A percentile compares a stretch with the other conserved stretches of the same genome.
Evolutionary conservation across 2,113 vertebrate species (phyloP).

Genomic region (Myotis davidii): DNA sequence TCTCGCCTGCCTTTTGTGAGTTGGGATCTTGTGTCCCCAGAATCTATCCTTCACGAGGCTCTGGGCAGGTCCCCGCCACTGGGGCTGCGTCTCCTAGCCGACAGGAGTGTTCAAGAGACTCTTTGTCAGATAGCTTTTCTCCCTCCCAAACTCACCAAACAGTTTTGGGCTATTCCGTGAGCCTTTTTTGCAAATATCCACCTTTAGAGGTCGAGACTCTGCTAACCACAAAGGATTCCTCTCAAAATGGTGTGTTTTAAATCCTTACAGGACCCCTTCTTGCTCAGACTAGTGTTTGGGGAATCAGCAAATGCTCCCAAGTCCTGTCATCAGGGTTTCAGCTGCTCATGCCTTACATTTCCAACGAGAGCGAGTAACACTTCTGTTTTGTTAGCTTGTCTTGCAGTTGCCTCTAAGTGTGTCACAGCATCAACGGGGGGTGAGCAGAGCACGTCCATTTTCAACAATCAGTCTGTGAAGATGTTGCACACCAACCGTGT

Average conservation of each 20-base stretch:
- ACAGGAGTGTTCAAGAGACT: background rate
- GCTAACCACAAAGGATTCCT: background rate
- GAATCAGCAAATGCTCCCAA: background rate
- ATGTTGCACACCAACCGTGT: background rate
- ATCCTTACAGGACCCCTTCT: background rate
- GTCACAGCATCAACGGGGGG: background rate
- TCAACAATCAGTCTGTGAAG: background rate
- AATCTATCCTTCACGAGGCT: background rate
- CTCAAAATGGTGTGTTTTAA: background rate
- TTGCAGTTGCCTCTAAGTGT: background rate
- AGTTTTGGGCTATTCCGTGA: background rate
- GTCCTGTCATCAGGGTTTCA: background rate
- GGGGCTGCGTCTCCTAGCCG: background rate
- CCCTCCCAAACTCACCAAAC: background rate
- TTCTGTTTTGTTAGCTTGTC: background rate
- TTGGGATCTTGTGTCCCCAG: background rate
- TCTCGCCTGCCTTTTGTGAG: background rate
- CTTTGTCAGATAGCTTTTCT: background rate
- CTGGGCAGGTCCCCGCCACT: background rate
- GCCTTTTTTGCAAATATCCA: constrained; percentile 10
- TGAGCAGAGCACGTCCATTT: background rate
- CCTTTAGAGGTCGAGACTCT: background rate
- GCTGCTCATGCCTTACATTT: background rate
- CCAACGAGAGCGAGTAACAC: background rate
- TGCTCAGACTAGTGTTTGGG: background rate